Percentiles rank a stretch among this genome's conserved stretches.
Evolutionary conservation across 2,113 vertebrate species (phyloP).

Genomic region (Poeciliopsis prolifica): DNA sequence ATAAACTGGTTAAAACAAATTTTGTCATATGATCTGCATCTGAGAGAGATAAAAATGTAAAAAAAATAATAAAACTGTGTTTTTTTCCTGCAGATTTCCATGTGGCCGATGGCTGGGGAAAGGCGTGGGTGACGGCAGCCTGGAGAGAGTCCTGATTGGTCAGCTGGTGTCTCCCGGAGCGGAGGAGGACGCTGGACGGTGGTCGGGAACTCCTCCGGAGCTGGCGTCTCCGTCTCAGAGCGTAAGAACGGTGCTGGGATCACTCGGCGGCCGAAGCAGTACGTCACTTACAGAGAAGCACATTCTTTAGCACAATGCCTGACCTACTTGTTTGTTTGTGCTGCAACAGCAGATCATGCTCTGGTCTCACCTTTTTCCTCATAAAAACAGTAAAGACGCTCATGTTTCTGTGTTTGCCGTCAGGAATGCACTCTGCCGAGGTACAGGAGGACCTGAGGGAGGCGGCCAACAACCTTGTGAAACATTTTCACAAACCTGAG

Average conservation of each 20-base stretch:
- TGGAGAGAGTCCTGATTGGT: slow-evolving; percentile 92
- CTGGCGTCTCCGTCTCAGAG: slow-evolving; percentile 87
- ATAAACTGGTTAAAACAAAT: neutral
- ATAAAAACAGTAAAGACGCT: slow-evolving; percentile 1
- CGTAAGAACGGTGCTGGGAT: slow-evolving; percentile 84
- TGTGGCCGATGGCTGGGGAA: slow-evolving; percentile 93
- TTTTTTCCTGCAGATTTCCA: slow-evolving; percentile 84
- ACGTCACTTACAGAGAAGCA: slow-evolving; percentile 55
- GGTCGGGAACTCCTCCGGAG: slow-evolving; percentile 90
- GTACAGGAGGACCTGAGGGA: slow-evolving; percentile 97
- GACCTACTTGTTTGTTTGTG: slow-evolving; percentile 54
- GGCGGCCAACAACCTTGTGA: slow-evolving; percentile 95
- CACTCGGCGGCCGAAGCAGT: slow-evolving; percentile 85
- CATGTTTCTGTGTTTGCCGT: slow-evolving; percentile 60
- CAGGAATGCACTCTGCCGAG: slow-evolving; percentile 89
- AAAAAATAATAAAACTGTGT: no score
- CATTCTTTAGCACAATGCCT: slow-evolving; percentile 65
- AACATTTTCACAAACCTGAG: slow-evolving; percentile 98
- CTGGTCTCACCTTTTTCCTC: slow-evolving; percentile 39
- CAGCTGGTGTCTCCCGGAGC: slow-evolving; percentile 83
- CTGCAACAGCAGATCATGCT: slow-evolving; percentile 25
- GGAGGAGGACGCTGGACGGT: slow-evolving; percentile 87
- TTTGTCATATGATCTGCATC: neutral
- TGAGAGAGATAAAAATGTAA: neutral
- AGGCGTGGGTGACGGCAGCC: slow-evolving; percentile 90